phyloP scores from a whole-genome alignment of 2,888 invertebrate species.

The Tinea semifulvella region DNA sequence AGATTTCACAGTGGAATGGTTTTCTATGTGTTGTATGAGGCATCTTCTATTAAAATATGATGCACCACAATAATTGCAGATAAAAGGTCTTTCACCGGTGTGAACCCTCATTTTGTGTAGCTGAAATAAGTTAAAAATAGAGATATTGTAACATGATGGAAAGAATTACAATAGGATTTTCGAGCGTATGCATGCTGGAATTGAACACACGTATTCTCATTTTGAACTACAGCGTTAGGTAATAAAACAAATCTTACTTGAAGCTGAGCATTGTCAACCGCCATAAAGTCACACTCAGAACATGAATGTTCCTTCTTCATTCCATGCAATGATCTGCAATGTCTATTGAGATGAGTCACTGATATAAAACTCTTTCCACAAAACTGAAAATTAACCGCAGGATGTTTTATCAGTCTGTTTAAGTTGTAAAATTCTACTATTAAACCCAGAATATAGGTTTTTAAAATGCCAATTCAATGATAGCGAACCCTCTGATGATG shows the following conservation, averaged over 20 bases:
- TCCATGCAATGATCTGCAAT: conserved; percentile 29
- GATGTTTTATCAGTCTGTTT: too few relatives aligned
- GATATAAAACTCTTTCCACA: conserved; percentile 30
- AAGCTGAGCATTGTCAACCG: conserved; percentile 27
- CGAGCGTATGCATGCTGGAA: too few relatives aligned
- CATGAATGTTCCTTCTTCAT: conserved; percentile 25
- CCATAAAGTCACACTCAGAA: conserved; percentile 27
- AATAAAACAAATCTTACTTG: too few relatives aligned
- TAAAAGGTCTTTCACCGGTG: conserved; percentile 23
- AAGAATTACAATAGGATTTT: too few relatives aligned
- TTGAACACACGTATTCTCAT: too few relatives aligned
- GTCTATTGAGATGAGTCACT: conserved; percentile 26
- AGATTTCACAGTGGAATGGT: conserved; percentile 20
- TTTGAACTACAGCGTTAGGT: too few relatives aligned
- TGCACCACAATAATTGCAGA: conserved; percentile 23
- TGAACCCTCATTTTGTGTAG: conserved; percentile 22
- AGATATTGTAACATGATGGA: too few relatives aligned
- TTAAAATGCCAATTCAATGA: too few relatives aligned
- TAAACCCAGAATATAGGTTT: too few relatives aligned
- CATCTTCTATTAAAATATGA: conserved; percentile 26
- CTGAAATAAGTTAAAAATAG: conserved; percentile 15
- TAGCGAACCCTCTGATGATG: too few relatives aligned
- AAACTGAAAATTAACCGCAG: too few relatives aligned
- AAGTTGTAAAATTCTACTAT: too few relatives aligned
- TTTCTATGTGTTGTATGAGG: conserved; percentile 26